phyloP scores from a whole-genome alignment of 2,113 vertebrate species.

The Paratilapia polleni region DNA sequence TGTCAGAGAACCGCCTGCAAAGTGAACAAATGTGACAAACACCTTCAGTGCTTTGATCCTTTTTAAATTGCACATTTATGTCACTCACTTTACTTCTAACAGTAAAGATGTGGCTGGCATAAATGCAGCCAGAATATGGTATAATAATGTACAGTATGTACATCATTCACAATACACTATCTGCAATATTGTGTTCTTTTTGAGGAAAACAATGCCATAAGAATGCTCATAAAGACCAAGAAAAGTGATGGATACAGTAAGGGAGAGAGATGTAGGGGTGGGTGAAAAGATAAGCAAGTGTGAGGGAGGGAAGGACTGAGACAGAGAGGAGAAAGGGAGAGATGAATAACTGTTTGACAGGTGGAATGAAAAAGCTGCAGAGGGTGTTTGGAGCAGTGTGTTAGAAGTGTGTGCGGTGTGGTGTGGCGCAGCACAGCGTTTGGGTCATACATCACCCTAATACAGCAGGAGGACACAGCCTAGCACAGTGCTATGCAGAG shows the following conservation, averaged over 20 bases:
- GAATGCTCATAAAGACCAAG: slow-evolving; percentile 52
- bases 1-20: slow-evolving; percentile 39
- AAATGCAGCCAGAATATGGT: not conserved
- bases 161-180: not conserved
- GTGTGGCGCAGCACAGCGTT: slow-evolving; percentile 61
- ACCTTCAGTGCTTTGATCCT: slow-evolving; percentile 43
- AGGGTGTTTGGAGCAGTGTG: slow-evolving; percentile 68
- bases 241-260: slow-evolving; percentile 72
- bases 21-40: slow-evolving; percentile 58
- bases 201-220: slow-evolving; percentile 48
- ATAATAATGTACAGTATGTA: not conserved
- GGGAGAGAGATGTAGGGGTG: slow-evolving; percentile 59
- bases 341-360: slow-evolving; percentile 78
- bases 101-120: slow-evolving; percentile 11
- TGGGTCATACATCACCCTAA: slow-evolving; percentile 79
- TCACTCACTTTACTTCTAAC: slow-evolving; percentile 3
- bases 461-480: slow-evolving; percentile 77
- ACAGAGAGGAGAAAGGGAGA: slow-evolving; percentile 46
- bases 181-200: slow-evolving; percentile 12
- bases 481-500: slow-evolving; percentile 79
- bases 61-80: slow-evolving; percentile 39
- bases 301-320: slow-evolving; percentile 53
- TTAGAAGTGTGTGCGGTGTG: slow-evolving; percentile 61
- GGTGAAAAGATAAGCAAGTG: slow-evolving; percentile 68
- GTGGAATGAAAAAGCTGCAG: slow-evolving; percentile 72